Evolutionary conservation across 2,797 vertebrate genomes (phyloP).

Genomic region (Argentina silus): DNA sequence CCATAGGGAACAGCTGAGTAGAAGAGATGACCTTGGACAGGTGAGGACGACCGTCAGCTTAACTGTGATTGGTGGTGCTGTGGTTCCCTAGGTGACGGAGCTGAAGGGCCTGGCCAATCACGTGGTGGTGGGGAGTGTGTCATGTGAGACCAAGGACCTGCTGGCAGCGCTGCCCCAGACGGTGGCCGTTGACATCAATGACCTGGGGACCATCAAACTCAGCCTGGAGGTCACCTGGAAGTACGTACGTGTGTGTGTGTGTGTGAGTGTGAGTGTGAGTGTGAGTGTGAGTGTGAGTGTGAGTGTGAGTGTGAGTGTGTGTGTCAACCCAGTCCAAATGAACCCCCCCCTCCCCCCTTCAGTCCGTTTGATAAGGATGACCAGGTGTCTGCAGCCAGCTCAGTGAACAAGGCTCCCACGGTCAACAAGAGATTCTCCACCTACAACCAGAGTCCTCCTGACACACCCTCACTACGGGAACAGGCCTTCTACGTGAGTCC

Average conservation of each 20-base stretch:
- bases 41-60: too few species aligned
- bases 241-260: conserved; percentile 65
- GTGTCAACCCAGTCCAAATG: background rate
- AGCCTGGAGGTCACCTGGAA: conserved; percentile 97
- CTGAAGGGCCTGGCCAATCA: conserved; percentile 95
- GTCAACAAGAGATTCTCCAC: conserved; percentile 93
- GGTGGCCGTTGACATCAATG: conserved; percentile 96
- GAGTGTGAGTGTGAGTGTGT: conserved; percentile 15
- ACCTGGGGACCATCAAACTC: conserved; percentile 96
- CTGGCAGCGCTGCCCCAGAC: conserved; percentile 91
- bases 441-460: conserved; percentile 93
- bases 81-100: conserved; percentile 86
- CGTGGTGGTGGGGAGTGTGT: conserved; percentile 92
- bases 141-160: conserved; percentile 95
- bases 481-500: conserved; percentile 91
- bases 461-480: conserved; percentile 90
- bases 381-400: conserved; percentile 84
- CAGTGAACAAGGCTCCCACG: conserved; percentile 87
- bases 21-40: too few species aligned
- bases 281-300: background rate
- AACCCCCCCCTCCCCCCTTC: conserved; percentile 9
- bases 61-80: conserved; percentile 7
- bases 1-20: too few species aligned
- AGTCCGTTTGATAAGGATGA: conserved; percentile 98
- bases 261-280: background rate